Percentiles rank a stretch among this genome's conserved stretches.
Conservation (phyloP, 2,888 invertebrate species). For the Dinocampus coccinellae region DNA sequence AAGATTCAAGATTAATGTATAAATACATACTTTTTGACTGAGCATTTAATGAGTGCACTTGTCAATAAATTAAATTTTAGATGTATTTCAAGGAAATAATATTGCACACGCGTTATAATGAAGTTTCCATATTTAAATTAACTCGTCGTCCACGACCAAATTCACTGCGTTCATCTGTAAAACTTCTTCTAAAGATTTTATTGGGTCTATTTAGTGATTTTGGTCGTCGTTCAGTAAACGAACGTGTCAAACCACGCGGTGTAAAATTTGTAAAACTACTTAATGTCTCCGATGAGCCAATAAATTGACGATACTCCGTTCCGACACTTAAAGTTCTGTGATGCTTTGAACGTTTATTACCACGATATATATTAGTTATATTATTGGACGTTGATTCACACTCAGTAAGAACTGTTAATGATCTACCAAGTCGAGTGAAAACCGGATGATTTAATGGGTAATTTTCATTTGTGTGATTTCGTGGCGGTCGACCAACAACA, state of each 20-base stretch:
- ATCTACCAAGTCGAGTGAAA: constrained; percentile 73
- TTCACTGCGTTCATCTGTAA: constrained; percentile 49
- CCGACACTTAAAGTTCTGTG: constrained; percentile 50
- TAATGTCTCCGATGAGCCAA: constrained; percentile 8
- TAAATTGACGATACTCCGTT: constrained; percentile 39
- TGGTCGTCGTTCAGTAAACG: constrained; percentile 71
- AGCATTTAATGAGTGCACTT: neutral
- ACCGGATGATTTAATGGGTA: constrained; percentile 76
- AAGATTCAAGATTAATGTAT: neutral
- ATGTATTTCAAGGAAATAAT: neutral
- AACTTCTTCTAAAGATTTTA: constrained; percentile 68
- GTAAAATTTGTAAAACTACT: neutral
- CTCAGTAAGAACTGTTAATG: constrained; percentile 68
- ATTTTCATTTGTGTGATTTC: constrained; percentile 76
- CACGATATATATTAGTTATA: neutral
- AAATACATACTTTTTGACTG: neutral
- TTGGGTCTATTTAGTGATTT: constrained; percentile 47
- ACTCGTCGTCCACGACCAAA: constrained; percentile 48
- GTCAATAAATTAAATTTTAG: neutral
- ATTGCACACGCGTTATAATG: constrained; percentile 61
- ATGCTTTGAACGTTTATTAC: constrained; percentile 36
- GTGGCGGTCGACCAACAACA: constrained; percentile 68
- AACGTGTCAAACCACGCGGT: constrained; percentile 71
- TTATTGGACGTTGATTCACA: constrained; percentile 19
- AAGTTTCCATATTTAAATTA: constrained; percentile 70